A percentile compares a stretch with the other conserved stretches of the same genome.
phyloP scores from a whole-genome alignment of 2,113 vertebrate genomes.

The Dendropsophus ebraccatus region DNA sequence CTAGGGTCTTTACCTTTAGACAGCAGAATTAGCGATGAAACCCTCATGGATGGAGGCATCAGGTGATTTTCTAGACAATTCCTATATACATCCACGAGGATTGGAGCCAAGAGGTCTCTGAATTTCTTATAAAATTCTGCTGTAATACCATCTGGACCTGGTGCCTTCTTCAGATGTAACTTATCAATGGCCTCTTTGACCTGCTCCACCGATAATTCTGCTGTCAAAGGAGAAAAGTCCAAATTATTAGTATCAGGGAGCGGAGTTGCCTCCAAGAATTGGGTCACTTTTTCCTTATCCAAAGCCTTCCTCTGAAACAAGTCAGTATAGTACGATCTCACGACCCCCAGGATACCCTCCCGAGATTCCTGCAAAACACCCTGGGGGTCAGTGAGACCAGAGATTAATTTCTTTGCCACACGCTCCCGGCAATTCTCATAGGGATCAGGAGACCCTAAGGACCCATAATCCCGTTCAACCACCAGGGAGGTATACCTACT shows the following conservation, averaged over 20 bases:
- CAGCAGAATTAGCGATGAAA: not conserved
- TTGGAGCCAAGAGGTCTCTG: not conserved
- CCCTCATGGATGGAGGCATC: not conserved
- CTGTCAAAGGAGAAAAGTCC: no score
- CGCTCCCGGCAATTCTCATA: not conserved
- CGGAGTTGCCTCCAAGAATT: no score
- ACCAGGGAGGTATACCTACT: not conserved
- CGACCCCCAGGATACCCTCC: no score
- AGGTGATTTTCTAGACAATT: not conserved
- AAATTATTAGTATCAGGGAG: no score
- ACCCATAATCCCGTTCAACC: not conserved
- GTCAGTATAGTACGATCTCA: no score
- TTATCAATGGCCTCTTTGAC: not conserved
- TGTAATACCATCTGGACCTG: constrained; percentile 4
- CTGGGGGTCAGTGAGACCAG: no score
- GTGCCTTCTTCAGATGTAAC: constrained; percentile 1
- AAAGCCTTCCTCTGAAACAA: no score
- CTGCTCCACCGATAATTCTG: no score
- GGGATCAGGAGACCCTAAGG: not conserved
- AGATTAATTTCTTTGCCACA: not conserved
- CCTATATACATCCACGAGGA: not conserved
- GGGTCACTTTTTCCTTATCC: no score
- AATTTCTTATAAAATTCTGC: constrained; percentile 2
- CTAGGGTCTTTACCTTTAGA: not conserved
- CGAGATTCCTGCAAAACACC: no score